Conservation (phyloP, 2,797 vertebrate genomes). For the Gambusia yucatana region DNA sequence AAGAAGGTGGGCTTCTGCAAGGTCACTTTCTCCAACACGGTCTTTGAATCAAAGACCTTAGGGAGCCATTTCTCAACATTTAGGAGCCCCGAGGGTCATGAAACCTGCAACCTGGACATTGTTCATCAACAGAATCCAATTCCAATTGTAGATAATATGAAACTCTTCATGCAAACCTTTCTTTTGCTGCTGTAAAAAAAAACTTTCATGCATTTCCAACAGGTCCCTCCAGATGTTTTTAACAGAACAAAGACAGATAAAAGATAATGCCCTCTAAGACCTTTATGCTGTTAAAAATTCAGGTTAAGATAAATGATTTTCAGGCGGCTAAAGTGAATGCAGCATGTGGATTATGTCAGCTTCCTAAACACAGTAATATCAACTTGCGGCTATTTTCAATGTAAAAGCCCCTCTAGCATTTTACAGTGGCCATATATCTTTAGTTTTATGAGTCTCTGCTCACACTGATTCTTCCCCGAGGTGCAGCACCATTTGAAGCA, state of each 20-base stretch:
- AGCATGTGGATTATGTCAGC: conserved; percentile 40
- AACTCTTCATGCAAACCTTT: conserved; percentile 26
- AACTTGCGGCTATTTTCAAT: conserved; percentile 37
- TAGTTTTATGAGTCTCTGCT: conserved; percentile 51
- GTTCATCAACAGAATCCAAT: conserved; percentile 37
- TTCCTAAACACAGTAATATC: conserved; percentile 33
- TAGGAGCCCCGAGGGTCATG: conserved; percentile 45
- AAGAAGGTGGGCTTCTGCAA: conserved; percentile 55
- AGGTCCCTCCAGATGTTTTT: conserved; percentile 53
- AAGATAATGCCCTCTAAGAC: conserved; percentile 12
- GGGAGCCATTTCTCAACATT: conserved; percentile 60
- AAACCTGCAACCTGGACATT: conserved; percentile 29
- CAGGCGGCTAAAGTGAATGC: conserved; percentile 26
- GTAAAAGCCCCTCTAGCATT: conserved; percentile 36
- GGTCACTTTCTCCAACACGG: conserved; percentile 52
- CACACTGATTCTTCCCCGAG: conserved; percentile 50
- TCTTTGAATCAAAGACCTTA: conserved; percentile 30
- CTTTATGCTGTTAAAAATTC: conserved; percentile 11
- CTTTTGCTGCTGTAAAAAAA: conserved; percentile 21
- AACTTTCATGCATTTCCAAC: conserved; percentile 30
- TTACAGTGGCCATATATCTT: conserved; percentile 54
- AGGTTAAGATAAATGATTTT: conserved; percentile 33
- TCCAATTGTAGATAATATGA: conserved; percentile 42
- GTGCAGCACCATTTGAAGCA: conserved; percentile 28
- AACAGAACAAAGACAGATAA: conserved; percentile 25